phyloP scores from a whole-genome alignment of 2,113 vertebrate genomes.

The Macquaria australasica region DNA sequence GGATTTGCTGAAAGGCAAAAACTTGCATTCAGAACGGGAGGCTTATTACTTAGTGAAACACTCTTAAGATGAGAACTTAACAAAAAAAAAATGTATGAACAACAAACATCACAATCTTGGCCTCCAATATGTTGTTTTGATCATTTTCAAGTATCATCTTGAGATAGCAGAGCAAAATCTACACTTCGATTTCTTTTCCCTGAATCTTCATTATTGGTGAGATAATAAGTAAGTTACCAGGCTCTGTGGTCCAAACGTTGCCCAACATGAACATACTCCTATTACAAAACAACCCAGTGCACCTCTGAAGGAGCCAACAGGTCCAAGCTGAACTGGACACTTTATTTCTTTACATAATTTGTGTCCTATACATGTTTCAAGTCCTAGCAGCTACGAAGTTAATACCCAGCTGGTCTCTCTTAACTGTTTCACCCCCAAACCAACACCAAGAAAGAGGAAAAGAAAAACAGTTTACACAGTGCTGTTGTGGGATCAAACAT shows the following conservation, averaged over 20 bases:
- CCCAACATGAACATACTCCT: neutral
- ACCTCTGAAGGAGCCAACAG: neutral
- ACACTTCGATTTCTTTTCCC: conserved; percentile 24
- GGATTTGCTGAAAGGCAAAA: conserved; percentile 52
- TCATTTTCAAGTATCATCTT: conserved; percentile 78
- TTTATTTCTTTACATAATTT: neutral
- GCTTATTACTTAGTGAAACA: conserved; percentile 30
- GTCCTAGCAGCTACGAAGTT: neutral
- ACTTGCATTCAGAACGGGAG: conserved; percentile 62
- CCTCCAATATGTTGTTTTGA: conserved; percentile 57
- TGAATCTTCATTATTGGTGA: conserved; percentile 12
- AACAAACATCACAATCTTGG: conserved; percentile 42
- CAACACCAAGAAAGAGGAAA: conserved; percentile 2
- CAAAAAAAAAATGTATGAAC: conserved; percentile 17
- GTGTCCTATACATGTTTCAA: conserved; percentile 7
- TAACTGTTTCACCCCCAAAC: neutral
- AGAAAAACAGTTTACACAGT: neutral
- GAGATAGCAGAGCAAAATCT: conserved; percentile 41
- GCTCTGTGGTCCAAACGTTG: conserved; percentile 24
- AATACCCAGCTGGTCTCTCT: conserved; percentile 21
- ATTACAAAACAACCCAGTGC: conserved; percentile 25
- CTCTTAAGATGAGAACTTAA: conserved; percentile 40
- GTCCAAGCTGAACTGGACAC: neutral
- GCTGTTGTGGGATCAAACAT: conserved; percentile 1
- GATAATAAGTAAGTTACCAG: neutral